A percentile compares a stretch with the other conserved stretches of the same genome.
Conservation (phyloP, 2,797 vertebrate species). For the Morus bassanus region DNA sequence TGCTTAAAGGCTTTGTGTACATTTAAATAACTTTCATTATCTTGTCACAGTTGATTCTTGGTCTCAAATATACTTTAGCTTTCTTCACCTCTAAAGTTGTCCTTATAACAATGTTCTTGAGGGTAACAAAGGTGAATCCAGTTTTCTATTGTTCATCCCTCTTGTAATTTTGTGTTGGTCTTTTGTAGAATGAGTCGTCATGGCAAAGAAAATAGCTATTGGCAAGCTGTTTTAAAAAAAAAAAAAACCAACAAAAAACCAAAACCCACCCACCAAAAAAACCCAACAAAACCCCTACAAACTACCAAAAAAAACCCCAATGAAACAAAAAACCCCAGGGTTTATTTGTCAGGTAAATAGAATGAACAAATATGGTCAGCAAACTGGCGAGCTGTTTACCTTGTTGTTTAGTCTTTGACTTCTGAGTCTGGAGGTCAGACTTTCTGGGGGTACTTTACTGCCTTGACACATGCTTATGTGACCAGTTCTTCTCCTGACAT, state of each 20-base stretch:
- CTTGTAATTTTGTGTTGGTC: not conserved
- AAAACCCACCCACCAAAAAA: too few species aligned
- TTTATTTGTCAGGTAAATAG: not conserved
- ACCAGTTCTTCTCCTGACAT: not conserved
- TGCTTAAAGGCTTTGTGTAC: not conserved
- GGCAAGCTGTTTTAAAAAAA: not conserved
- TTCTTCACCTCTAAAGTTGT: not conserved
- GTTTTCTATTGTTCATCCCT: not conserved
- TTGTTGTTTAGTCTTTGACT: not conserved
- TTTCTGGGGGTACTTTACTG: not conserved
- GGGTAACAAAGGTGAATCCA: not conserved
- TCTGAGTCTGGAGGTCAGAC: not conserved
- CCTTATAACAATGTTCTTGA: not conserved
- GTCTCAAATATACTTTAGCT: not conserved
- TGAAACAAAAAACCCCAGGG: too few species aligned
- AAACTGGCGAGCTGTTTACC: not conserved
- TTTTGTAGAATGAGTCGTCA: not conserved
- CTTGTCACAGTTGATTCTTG: not conserved
- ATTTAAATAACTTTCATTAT: not conserved
- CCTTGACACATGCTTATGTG: not conserved
- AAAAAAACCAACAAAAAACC: not conserved
- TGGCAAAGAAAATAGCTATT: not conserved
- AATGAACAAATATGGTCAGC: not conserved
- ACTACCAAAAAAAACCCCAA: not conserved
- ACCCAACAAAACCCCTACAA: too few species aligned